Base-by-base conservation (phyloP, 2,797 vertebrate genomes). In the Sphaeramia orbicularis region DNA sequence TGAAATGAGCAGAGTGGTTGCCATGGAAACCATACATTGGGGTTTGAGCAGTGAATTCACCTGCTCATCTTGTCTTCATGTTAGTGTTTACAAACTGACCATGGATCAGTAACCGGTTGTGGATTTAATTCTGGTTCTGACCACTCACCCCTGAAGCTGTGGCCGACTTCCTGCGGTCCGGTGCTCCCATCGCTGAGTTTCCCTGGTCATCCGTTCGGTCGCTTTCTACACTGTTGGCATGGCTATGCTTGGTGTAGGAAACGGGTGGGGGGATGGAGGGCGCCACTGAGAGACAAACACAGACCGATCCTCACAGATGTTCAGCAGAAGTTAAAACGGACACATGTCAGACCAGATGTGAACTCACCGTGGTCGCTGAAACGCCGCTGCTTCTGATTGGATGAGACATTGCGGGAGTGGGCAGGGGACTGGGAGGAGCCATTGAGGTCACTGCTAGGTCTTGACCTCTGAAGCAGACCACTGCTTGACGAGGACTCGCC, bases 401-500 rank as follows among this genome's bases (percentile, higher is more conserved):
- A 89, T 0, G 96, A 94, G 67, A 93, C 90, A 75, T 93, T 96
- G 67, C 95, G 91, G 24, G 96, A 93, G 80, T 97, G 96, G 82
- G 95, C 95, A 0, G 97, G 97, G 4, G 96, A 98, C 72, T 95
- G 95, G 5, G 93, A 88, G 0, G 95, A 95, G 81, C 96, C 96
- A 86, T 95, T 96, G 90, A 96, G 84, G 90, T 98, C 96, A 0
- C 96, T 97, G 89, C 93, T 95, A 21, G 97, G 96, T 67, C 96
- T 95, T 11, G 95, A 93, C 78, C 96, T 94, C 55, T 95, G 97
- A 84, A 93, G 90, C 83, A 96, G 88, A 88, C 88, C 96, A 62
- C 89, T 90, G 71, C 89, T 93, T 85, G 96, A 95, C 61, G 95
- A 64, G 0, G 95, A 95, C 38, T 96, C 96, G 0, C 93, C 92